Evolutionary conservation across 1,140 invertebrate species (phyloP).

Genomic region (Pentalonia nigronervosa): DNA sequence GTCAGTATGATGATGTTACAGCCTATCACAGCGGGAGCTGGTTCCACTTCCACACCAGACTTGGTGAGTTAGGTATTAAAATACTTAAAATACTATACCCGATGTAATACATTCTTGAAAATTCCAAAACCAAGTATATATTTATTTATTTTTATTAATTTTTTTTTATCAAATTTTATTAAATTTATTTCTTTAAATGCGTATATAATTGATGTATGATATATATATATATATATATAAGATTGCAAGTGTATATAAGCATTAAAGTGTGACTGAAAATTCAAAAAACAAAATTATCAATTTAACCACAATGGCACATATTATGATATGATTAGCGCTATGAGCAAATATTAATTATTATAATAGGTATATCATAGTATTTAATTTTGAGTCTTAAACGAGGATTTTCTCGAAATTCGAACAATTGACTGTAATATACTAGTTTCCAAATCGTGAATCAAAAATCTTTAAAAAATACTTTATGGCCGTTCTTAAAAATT

Average conservation of each 20-base stretch:
- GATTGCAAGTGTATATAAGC: background rate
- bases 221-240: background rate
- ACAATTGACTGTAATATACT: background rate
- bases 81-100: background rate
- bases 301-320: background rate
- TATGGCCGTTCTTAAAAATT: too few relatives aligned
- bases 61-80: conserved; percentile 35
- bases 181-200: background rate
- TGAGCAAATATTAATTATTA: too few relatives aligned
- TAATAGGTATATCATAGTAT: too few relatives aligned
- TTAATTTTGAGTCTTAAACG: too few relatives aligned
- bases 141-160: background rate
- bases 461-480: too few relatives aligned
- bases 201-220: background rate
- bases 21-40: conserved; percentile 54
- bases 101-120: background rate
- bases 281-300: background rate
- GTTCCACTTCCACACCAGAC: conserved; percentile 53
- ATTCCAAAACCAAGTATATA: background rate
- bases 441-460: too few relatives aligned
- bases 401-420: too few relatives aligned
- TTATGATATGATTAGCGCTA: too few relatives aligned
- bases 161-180: background rate
- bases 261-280: too few relatives aligned
- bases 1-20: conserved; percentile 59